Base-by-base conservation (phyloP, 2,113 vertebrate species). In the Toxotes chatareus region DNA sequence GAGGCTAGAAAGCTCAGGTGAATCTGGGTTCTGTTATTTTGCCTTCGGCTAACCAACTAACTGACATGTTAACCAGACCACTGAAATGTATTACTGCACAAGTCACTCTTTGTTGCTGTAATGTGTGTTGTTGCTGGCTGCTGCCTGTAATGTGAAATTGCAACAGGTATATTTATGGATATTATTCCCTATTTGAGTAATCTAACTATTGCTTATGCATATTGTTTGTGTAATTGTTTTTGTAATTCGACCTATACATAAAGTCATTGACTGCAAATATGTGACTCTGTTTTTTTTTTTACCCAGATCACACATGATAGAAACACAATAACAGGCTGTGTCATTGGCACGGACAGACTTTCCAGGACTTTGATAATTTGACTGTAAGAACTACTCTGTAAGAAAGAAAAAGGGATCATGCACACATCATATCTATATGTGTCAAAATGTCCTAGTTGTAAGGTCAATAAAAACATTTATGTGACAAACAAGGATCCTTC, bases 81-180 rank as follows among this genome's bases (percentile, higher is more conserved):
- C 70, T 92, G 90, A 90, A 90, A 88, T 92, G 91, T 92, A 88
- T 84, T 74, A 31, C 56, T 73, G 80, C 75, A 88, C 84, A 85
- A 69, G 44, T 86, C 72, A 8, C 57, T 82, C 57, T 78, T 31
- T 44, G 27, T 82, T 74, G 55, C 69, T 82, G 63, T 73, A 21
- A 65, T 73, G 19, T 80, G 47, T 70, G 67, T 76, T 63, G 44
- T 68, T 86, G 67, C 84, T 83, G 79, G 80, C 73, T 86, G 80
- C 82, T 87, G 63, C 69, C 65, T 82, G 75, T 81, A 71, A 76
- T 79, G 80, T 86, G 76, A 79, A 82, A 72, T 79, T 76, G 9
- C 59, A 80, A 71, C 47, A 80, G 61, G 80, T 87, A 84, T 85
- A 88, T 85, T 91, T 85, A 77, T 85, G 31, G 71, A 74, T 86